Evolutionary conservation across 2,797 vertebrate species (phyloP).

Genomic region (Pristis pectinata): DNA sequence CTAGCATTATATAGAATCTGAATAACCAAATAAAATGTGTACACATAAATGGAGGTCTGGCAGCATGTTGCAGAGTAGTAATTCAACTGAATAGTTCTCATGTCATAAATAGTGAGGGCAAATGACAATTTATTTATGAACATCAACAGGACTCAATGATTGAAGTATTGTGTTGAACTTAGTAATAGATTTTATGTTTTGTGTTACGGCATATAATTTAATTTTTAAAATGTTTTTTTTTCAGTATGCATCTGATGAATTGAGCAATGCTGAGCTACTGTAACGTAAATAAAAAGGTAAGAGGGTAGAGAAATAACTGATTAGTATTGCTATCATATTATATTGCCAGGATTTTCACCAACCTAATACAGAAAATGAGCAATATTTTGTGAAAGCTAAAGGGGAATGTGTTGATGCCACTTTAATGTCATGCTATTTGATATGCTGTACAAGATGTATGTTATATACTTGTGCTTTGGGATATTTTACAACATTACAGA

Average conservation of each 20-base stretch:
- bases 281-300: not conserved
- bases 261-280: not conserved
- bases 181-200: not conserved
- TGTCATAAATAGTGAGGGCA: not conserved
- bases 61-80: not conserved
- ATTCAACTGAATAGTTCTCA: not conserved
- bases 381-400: not conserved
- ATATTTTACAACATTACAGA: not conserved
- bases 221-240: not conserved
- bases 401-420: not conserved
- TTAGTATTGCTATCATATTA: not conserved
- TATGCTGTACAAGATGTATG: not conserved
- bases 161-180: not conserved
- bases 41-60: not conserved
- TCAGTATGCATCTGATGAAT: not conserved
- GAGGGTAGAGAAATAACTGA: not conserved
- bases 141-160: not conserved
- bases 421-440: not conserved
- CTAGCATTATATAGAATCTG: not conserved
- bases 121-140: conserved; percentile 2
- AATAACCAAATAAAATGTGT: conserved; percentile 21
- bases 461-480: not conserved
- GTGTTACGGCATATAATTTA: not conserved
- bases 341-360: not conserved
- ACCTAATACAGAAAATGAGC: not conserved